Percentiles rank a stretch among this genome's conserved stretches.
phyloP scores from a whole-genome alignment of 92 coral and sea anemone species.

The Zoanthus sansibaricus region DNA sequence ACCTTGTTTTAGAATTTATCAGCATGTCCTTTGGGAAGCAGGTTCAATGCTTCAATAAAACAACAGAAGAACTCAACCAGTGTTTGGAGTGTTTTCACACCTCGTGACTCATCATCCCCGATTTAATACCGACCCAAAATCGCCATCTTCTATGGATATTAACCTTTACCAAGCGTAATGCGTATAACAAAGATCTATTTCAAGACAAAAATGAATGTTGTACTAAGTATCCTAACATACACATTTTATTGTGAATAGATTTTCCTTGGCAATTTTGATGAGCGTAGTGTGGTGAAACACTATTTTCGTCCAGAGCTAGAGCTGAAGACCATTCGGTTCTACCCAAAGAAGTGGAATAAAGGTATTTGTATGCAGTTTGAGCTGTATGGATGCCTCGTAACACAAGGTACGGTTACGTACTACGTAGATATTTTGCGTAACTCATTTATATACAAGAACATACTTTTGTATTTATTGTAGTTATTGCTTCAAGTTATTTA shows the following conservation, averaged over 20 bases:
- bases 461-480: no score
- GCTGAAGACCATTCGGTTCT: constrained; percentile 27
- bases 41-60: no score
- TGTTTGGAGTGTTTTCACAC: no score
- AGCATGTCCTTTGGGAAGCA: no score
- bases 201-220: not conserved
- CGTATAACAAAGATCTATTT: not conserved
- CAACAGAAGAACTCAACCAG: no score
- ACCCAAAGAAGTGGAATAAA: constrained; percentile 17
- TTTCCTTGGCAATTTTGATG: constrained; percentile 34
- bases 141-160: no score
- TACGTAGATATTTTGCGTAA: not conserved
- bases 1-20: no score
- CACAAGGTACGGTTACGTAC: not conserved
- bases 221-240: not conserved
- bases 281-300: constrained; percentile 35
- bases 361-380: constrained; percentile 43
- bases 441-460: no score
- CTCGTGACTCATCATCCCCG: no score
- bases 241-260: not conserved
- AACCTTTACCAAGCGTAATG: no score
- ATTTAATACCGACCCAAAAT: no score
- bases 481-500: no score
- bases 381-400: constrained; percentile 24
- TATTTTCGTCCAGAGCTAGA: constrained; percentile 37